Evolutionary conservation across 1,140 invertebrate genomes (phyloP).

Genomic region (Tetramorium parvispinum): DNA sequence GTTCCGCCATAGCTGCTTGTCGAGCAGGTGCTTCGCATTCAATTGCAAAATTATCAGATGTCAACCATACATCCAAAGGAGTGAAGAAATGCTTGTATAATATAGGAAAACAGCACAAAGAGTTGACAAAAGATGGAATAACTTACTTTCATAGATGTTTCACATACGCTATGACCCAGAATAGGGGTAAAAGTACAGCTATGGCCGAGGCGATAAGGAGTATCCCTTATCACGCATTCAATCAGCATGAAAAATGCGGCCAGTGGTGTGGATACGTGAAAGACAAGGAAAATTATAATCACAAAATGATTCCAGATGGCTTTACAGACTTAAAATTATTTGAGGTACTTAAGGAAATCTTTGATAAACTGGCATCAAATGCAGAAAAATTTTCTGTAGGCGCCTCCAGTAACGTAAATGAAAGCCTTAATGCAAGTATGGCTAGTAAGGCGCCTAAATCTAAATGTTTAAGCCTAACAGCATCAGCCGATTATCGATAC

Average conservation of each 20-base stretch:
- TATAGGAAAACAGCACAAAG: too few relatives aligned
- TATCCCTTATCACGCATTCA: background rate
- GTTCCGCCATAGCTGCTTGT: background rate
- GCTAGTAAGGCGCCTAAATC: slow-evolving; percentile 4
- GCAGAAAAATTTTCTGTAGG: background rate
- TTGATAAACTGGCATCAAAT: slow-evolving; percentile 7
- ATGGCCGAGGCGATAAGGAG: background rate
- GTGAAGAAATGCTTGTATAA: too few relatives aligned
- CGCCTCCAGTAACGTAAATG: background rate
- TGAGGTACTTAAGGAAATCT: background rate
- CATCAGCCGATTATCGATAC: background rate
- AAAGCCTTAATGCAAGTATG: slow-evolving; percentile 6
- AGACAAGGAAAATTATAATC: slow-evolving; percentile 2
- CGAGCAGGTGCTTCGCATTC: background rate
- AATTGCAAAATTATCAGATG: too few relatives aligned
- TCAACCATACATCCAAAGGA: too few relatives aligned
- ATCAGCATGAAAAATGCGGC: background rate
- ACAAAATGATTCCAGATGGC: background rate
- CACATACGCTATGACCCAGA: too few relatives aligned
- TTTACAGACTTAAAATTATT: background rate
- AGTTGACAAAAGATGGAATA: too few relatives aligned
- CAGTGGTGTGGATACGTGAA: background rate
- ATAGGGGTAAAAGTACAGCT: background rate
- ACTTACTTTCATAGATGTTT: too few relatives aligned
- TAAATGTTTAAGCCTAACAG: background rate